Evolutionary conservation across 2,888 invertebrate genomes (phyloP).

Genomic region (Cheilosia grossa): DNA sequence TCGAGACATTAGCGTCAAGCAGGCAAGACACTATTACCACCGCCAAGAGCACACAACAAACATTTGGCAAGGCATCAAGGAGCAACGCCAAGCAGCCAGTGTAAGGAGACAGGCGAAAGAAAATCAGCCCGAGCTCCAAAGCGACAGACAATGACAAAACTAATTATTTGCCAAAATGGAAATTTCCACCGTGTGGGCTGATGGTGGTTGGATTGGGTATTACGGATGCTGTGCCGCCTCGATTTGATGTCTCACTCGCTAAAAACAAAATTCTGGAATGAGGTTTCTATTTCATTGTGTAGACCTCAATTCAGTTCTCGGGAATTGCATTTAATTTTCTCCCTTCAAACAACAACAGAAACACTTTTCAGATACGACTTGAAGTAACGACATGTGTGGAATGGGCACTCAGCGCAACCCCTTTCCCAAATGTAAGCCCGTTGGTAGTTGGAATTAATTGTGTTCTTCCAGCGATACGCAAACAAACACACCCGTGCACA

Average conservation of each 20-base stretch:
- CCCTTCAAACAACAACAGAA: neutral
- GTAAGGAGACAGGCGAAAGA: neutral
- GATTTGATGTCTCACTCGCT: conserved; percentile 51
- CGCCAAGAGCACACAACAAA: conserved; percentile 61
- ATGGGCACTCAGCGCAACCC: conserved; percentile 21
- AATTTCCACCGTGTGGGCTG: conserved; percentile 49
- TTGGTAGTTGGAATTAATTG: conserved; percentile 65
- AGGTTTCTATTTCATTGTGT: conserved; percentile 19
- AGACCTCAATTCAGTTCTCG: conserved; percentile 23
- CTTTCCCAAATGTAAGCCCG: conserved; percentile 13
- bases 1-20: conserved; percentile 66
- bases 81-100: conserved; percentile 31
- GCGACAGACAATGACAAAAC: conserved; percentile 72
- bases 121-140: neutral
- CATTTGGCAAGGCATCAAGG: conserved; percentile 65
- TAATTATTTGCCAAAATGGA: conserved; percentile 73
- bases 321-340: conserved; percentile 42
- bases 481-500: neutral
- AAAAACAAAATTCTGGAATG: conserved; percentile 18
- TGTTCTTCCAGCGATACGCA: conserved; percentile 34
- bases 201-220: conserved; percentile 16
- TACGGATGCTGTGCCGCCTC: conserved; percentile 21
- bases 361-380: conserved; percentile 21
- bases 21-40: conserved; percentile 67
- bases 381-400: conserved; percentile 30